Base-by-base conservation (phyloP, 1,140 invertebrate genomes). In the Ooceraea biroi region DNA sequence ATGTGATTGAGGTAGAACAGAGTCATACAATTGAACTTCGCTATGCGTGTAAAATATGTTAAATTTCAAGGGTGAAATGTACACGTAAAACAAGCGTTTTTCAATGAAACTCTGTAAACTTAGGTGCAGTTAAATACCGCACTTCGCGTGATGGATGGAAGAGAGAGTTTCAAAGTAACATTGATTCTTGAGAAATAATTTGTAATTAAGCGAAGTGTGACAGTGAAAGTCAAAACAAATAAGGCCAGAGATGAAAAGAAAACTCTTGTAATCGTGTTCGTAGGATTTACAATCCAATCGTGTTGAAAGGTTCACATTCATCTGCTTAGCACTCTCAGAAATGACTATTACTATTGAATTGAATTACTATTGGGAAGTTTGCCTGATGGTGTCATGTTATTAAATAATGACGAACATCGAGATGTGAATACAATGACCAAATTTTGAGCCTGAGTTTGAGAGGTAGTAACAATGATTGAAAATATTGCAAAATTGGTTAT, bases 101-200 rank as follows among this genome's bases (percentile, higher is more conserved):
- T 41, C 17, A 66, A 1, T 48, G 58, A 36, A n/a, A n/a, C n/a
- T n/a, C n/a, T 41, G 19, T 41, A 66, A 77, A 65, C 27, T 10
- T 52, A 25, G 12, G 41, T 22, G 12, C n/a, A n/a, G n/a, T 65
- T 41, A 14, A 3, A 41, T 36, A 1, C 14, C 22, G 41, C 19
- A 30, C 30, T 57, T 17, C 7, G 41, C 30, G 3, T 3, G 36
- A 30, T 3, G 25, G 44, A 30, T 30, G n/a, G n/a, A n/a, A n/a
- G n/a, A n/a, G n/a, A n/a, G n/a, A 44, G 55, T 44, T 44, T 4
- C 25, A 17, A 57, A 0, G 7, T 41, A 65, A 1, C 19, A 17
- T 68, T 27, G 30, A 78, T 12, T 25, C 0, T 30, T n/a, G 17
- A 12, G 4, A 25, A 71, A 80, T 58, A 69, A 80, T 57, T 69